These are phyloP conservation scores for Antitype chi DNA, from an alignment of 2,888 invertebrate genomes.

Conservation along the genomic window DNA sequence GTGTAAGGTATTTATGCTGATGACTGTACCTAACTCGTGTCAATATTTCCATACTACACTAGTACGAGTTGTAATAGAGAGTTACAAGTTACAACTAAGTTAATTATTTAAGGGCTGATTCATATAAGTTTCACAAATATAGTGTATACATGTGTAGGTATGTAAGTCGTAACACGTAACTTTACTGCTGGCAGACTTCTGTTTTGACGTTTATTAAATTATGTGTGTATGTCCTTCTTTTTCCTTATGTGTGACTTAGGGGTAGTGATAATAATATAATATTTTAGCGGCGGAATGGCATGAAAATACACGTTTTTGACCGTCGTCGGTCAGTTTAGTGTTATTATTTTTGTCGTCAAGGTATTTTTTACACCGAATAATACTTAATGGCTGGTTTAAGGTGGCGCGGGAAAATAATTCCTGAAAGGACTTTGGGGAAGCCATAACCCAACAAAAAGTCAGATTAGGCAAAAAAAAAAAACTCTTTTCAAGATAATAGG, in stretches of 20 bases:
- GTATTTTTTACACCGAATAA: neutral
- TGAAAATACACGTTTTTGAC: neutral
- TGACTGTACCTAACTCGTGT: conserved; percentile 5
- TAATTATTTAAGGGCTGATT: conserved; percentile 42
- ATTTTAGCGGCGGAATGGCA: neutral
- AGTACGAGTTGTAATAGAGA: conserved; percentile 22
- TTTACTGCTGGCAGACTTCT: conserved; percentile 41
- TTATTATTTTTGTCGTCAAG: neutral
- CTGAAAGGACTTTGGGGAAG: too few relatives aligned
- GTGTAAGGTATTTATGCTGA: too few relatives aligned
- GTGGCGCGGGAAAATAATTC: too few relatives aligned
- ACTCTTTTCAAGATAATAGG: neutral
- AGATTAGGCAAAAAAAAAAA: too few relatives aligned
- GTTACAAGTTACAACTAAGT: conserved; percentile 44
- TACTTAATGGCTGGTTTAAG: too few relatives aligned
- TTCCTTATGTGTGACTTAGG: conserved; percentile 27
- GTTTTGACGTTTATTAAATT: conserved; percentile 52
- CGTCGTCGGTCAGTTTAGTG: too few relatives aligned
- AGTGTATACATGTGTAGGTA: conserved; percentile 8
- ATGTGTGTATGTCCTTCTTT: conserved; percentile 37
- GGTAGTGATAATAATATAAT: conserved; percentile 21
- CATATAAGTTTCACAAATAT: conserved; percentile 23
- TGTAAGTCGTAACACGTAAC: conserved; percentile 36
- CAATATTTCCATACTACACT: conserved; percentile 39
- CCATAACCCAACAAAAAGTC: too few relatives aligned